Evolutionary conservation across 2,797 vertebrate genomes (phyloP).

Genomic region (Rhodeus uyekii): DNA sequence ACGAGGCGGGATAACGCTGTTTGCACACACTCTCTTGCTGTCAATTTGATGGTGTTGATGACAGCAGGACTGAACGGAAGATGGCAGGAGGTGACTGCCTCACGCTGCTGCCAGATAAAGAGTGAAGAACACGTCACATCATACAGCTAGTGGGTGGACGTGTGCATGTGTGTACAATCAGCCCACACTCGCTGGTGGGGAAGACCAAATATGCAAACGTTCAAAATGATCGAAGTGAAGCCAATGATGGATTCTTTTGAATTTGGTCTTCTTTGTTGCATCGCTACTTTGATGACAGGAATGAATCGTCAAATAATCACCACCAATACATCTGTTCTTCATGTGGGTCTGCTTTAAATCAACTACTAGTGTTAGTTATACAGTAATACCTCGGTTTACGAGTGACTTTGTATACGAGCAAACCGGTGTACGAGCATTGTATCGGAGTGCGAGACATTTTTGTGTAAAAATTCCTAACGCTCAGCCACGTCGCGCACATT

Average conservation of each 20-base stretch:
- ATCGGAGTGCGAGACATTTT: too few relatives aligned
- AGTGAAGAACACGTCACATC: constrained; percentile 22
- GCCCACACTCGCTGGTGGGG: constrained; percentile 1
- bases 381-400: too few relatives aligned
- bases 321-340: neutral
- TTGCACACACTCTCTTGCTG: constrained; percentile 12
- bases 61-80: constrained; percentile 24
- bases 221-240: neutral
- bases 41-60: constrained; percentile 45
- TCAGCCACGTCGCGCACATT: too few relatives aligned
- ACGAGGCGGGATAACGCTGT: constrained; percentile 41
- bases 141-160: constrained; percentile 21
- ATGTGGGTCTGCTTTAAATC: neutral
- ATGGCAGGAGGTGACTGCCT: constrained; percentile 37
- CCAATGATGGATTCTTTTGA: neutral
- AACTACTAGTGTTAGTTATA: neutral
- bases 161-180: neutral
- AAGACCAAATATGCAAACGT: constrained; percentile 16
- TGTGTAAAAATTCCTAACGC: too few relatives aligned
- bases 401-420: too few relatives aligned
- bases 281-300: neutral
- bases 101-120: constrained; percentile 38
- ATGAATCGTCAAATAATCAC: neutral
- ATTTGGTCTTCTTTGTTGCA: neutral
- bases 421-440: too few relatives aligned